A percentile compares a stretch with the other conserved stretches of the same genome.
Evolutionary conservation across 2,113 vertebrate genomes (phyloP).

Genomic region (Sisor rabdophorus): DNA sequence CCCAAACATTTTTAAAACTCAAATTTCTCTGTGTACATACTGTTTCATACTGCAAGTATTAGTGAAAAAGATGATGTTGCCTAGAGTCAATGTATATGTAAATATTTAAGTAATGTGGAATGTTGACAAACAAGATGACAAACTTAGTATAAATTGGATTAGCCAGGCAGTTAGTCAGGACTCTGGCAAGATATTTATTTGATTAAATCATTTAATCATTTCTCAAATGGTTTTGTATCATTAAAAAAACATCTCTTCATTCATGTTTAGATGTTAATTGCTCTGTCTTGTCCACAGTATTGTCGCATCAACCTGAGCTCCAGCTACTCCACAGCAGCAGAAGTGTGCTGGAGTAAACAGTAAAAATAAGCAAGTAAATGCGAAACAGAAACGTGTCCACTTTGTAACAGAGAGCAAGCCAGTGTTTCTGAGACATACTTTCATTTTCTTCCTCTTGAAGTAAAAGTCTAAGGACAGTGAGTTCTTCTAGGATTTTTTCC

Average conservation of each 20-base stretch:
- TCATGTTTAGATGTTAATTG: neutral
- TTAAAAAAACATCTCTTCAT: neutral
- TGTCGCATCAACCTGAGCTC: slow-evolving; percentile 63
- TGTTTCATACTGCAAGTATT: no score
- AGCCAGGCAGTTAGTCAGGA: no score
- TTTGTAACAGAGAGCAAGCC: slow-evolving; percentile 73
- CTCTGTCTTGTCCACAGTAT: neutral
- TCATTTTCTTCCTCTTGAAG: slow-evolving; percentile 66
- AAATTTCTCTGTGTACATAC: no score
- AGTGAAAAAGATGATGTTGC: no score
- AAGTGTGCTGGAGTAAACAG: slow-evolving; percentile 69
- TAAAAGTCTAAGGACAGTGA: slow-evolving; percentile 64
- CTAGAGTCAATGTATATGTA: no score
- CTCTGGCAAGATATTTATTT: no score
- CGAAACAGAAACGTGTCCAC: slow-evolving; percentile 76
- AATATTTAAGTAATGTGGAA: no score
- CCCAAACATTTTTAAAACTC: no score
- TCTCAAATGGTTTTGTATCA: neutral
- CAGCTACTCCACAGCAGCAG: slow-evolving; percentile 76
- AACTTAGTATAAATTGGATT: no score
- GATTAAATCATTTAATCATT: no score
- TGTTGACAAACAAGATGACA: no score
- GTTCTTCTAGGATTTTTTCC: slow-evolving; percentile 72
- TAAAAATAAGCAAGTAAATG: slow-evolving; percentile 71
- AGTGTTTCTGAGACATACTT: slow-evolving; percentile 57